phyloP scores from a whole-genome alignment of 2,888 invertebrate species.

The Meganola albula region DNA sequence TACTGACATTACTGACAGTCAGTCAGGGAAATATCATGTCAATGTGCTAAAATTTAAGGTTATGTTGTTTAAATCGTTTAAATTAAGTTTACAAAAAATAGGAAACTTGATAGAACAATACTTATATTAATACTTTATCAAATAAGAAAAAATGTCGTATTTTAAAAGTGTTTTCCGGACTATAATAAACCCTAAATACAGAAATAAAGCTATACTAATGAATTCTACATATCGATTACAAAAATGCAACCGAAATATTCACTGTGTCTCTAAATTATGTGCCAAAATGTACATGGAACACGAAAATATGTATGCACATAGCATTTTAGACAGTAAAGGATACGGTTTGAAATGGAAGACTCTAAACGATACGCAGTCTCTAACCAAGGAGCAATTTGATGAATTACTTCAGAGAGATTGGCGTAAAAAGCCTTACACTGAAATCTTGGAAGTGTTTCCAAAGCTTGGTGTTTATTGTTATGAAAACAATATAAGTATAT shows the following conservation, averaged over 20 bases:
- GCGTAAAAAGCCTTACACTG: conserved; percentile 36
- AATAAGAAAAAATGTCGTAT: too few species aligned
- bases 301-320: conserved; percentile 64
- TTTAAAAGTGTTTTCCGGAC: conserved; percentile 26
- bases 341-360: conserved; percentile 37
- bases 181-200: conserved; percentile 16
- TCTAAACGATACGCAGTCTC: conserved; percentile 5
- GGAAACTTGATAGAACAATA: too few species aligned
- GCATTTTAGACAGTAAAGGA: conserved; percentile 54
- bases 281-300: conserved; percentile 55
- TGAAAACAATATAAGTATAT: conserved; percentile 49
- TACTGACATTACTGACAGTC: too few species aligned
- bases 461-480: conserved; percentile 49
- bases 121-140: too few species aligned
- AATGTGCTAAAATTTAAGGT: too few species aligned
- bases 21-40: too few species aligned
- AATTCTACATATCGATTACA: conserved; percentile 16
- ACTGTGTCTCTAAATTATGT: conserved; percentile 30
- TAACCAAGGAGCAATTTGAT: conserved; percentile 39
- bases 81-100: too few species aligned
- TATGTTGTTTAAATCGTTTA: too few species aligned
- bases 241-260: conserved; percentile 31
- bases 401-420: conserved; percentile 41
- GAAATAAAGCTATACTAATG: conserved; percentile 9
- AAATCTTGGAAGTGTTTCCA: conserved; percentile 49